These are phyloP conservation scores for Epinotia ramella DNA, from an alignment of 2,888 invertebrate genomes.

Conservation along the genomic window DNA sequence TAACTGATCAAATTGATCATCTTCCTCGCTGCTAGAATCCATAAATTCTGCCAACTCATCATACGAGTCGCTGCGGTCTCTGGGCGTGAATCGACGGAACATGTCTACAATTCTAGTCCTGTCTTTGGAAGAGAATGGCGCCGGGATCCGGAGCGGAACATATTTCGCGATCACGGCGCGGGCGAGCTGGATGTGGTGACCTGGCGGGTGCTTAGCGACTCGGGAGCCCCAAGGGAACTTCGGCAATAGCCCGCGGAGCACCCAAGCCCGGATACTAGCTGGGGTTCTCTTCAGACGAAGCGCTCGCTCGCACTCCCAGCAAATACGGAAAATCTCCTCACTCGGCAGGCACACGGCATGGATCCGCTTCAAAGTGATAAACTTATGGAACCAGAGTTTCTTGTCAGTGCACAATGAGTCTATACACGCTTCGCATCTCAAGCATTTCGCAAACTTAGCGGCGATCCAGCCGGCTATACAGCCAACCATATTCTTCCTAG, in stretches of 20 bases:
- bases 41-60: constrained; percentile 2
- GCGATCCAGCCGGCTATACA: constrained; percentile 42
- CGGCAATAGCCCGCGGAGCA: background rate
- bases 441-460: constrained; percentile 14
- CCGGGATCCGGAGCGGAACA: background rate
- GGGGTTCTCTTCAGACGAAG: background rate
- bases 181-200: constrained; percentile 4
- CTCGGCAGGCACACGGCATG: constrained; percentile 29
- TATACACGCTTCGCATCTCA: constrained; percentile 39
- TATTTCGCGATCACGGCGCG: constrained; percentile 20
- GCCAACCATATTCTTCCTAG: constrained; percentile 26
- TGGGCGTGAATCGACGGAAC: background rate
- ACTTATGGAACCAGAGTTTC: constrained; percentile 37
- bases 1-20: background rate
- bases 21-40: background rate
- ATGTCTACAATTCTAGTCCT: background rate
- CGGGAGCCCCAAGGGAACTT: constrained; percentile 6
- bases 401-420: constrained; percentile 17
- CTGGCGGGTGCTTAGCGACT: background rate
- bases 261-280: background rate
- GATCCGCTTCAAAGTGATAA: constrained; percentile 19
- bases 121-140: background rate
- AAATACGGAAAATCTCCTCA: constrained; percentile 35
- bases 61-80: background rate
- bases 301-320: constrained; percentile 33